These are phyloP conservation scores for Otolemur garnettii DNA, from an alignment of 2,113 vertebrate species.

Conservation along the genomic window DNA sequence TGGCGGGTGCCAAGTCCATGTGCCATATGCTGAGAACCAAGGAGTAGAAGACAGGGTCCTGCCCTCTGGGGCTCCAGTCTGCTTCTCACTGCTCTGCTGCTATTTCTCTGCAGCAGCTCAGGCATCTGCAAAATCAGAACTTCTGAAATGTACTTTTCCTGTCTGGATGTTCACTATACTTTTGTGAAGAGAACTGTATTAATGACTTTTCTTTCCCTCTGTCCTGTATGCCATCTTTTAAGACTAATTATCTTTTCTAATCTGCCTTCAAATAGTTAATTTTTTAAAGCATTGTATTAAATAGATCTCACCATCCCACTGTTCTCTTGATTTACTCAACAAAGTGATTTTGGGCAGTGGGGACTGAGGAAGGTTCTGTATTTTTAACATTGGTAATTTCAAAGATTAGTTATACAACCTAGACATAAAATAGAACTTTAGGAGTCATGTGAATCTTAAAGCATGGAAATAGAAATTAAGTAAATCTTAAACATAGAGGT, in stretches of 20 bases:
- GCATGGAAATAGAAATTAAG: background rate
- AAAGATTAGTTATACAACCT: background rate
- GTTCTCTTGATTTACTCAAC: background rate
- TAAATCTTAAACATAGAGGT: background rate
- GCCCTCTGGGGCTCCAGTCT: background rate
- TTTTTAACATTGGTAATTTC: background rate
- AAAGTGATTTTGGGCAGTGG: background rate
- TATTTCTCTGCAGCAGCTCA: rapidly evolving
- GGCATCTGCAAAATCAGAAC: background rate
- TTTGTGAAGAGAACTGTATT: background rate
- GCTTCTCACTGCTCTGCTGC: background rate
- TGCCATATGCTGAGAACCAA: background rate
- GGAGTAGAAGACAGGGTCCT: rapidly evolving
- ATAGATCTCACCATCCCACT: background rate
- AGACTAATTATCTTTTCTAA: background rate
- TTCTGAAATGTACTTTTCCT: too few relatives aligned
- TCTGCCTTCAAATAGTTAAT: background rate
- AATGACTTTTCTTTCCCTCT: background rate
- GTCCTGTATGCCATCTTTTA: background rate
- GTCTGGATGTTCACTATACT: background rate
- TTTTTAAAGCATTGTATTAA: background rate
- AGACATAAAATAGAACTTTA: background rate
- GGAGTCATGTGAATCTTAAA: background rate
- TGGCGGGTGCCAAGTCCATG: rapidly evolving
- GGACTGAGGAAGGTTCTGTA: background rate